Conservation (phyloP, 2,888 invertebrate species). For the Ptychoptera contaminata region DNA sequence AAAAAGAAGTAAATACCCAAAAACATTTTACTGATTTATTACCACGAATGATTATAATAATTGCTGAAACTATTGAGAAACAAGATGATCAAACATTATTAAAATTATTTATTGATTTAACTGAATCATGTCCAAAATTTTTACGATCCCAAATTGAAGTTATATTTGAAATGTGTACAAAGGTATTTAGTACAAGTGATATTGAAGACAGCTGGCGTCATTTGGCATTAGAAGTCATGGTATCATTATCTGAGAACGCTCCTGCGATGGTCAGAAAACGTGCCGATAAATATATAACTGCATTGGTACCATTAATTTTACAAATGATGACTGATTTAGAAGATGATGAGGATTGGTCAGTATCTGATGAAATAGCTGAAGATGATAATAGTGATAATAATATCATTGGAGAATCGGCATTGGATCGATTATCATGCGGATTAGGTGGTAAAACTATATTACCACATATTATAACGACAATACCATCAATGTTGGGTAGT, state of each 20-base stretch:
- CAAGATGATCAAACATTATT: slow-evolving; percentile 80
- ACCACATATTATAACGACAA: slow-evolving; percentile 68
- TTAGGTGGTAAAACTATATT: slow-evolving; percentile 85
- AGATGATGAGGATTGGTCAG: slow-evolving; percentile 79
- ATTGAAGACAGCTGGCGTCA: slow-evolving; percentile 75
- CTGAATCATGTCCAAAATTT: slow-evolving; percentile 86
- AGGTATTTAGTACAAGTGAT: slow-evolving; percentile 55
- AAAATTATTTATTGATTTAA: slow-evolving; percentile 86
- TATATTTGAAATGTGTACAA: slow-evolving; percentile 79
- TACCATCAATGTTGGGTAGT: slow-evolving; percentile 75
- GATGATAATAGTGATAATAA: slow-evolving; percentile 92
- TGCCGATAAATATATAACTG: slow-evolving; percentile 66
- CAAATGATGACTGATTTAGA: slow-evolving; percentile 92
- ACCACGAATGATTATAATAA: slow-evolving; percentile 56
- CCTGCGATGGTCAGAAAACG: slow-evolving; percentile 93
- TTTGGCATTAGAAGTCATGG: slow-evolving; percentile 74
- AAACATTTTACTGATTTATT: slow-evolving; percentile 79
- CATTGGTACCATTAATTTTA: slow-evolving; percentile 68
- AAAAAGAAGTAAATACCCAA: slow-evolving; percentile 80
- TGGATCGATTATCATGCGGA: slow-evolving; percentile 95
- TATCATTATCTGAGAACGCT: slow-evolving; percentile 74
- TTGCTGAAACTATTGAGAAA: slow-evolving; percentile 63
- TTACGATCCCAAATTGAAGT: slow-evolving; percentile 71
- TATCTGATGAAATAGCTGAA: slow-evolving; percentile 72
- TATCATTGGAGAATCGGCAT: slow-evolving; percentile 88